phyloP scores from a whole-genome alignment of 1,140 invertebrate species.

The Nasonia longicornis region DNA sequence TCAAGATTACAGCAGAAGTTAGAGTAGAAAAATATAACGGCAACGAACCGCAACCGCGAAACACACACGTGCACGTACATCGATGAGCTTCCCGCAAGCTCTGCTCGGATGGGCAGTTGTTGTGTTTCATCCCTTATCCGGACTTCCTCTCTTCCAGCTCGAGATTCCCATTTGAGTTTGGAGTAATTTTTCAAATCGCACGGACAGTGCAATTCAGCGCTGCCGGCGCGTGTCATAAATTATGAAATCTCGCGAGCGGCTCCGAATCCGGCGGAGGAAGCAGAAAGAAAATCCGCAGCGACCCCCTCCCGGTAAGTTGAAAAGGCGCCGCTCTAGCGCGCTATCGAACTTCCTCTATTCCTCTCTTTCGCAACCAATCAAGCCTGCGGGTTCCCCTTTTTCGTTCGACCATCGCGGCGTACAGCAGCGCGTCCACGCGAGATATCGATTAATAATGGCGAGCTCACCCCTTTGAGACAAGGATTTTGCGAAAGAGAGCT shows the following conservation, averaged over 20 bases:
- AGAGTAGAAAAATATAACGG: background rate
- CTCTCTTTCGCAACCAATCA: conserved; percentile 26
- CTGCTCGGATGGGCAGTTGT: conserved; percentile 11
- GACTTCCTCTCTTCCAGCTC: conserved; percentile 1
- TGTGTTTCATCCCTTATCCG: conserved; percentile 30
- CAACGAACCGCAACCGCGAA: background rate
- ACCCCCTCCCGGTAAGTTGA: background rate
- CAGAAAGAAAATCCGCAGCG: conserved; percentile 23
- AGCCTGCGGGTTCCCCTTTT: background rate
- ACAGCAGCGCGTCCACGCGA: background rate
- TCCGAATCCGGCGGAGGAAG: background rate
- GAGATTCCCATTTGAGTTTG: conserved; percentile 35
- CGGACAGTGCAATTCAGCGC: conserved; percentile 31
- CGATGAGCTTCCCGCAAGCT: background rate
- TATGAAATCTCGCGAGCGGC: conserved; percentile 13
- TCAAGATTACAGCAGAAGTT: background rate
- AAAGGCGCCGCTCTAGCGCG: background rate
- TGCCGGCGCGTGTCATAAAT: conserved; percentile 13
- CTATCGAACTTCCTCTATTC: conserved; percentile 6
- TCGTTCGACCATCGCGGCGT: background rate
- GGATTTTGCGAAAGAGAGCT: background rate
- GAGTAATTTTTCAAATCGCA: conserved; percentile 37
- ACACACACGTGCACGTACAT: background rate
- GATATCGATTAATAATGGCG: conserved; percentile 23
- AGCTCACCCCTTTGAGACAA: background rate